Evolutionary conservation across 2,113 vertebrate species (phyloP).

Genomic region (Pimephales promelas): DNA sequence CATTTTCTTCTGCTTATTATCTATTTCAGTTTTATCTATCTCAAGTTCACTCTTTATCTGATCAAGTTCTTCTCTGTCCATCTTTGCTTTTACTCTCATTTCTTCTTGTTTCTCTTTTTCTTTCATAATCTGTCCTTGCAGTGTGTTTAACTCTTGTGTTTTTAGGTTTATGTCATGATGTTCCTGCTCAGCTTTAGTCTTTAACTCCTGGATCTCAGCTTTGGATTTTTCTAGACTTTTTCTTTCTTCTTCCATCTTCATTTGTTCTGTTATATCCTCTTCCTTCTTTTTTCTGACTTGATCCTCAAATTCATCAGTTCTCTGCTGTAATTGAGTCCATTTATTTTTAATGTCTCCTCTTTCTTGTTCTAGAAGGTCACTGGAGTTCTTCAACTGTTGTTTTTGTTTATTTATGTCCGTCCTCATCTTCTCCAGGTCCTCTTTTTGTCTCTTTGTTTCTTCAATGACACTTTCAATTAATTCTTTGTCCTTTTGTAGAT

Average conservation of each 20-base stretch:
- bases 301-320: background rate
- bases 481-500: background rate
- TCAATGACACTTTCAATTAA: background rate
- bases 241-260: background rate
- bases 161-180: constrained; percentile 2
- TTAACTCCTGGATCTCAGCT: background rate
- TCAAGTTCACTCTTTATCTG: background rate
- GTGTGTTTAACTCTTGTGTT: background rate
- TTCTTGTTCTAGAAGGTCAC: background rate
- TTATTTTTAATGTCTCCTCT: background rate
- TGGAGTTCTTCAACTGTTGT: background rate
- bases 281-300: background rate
- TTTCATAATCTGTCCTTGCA: background rate
- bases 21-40: background rate
- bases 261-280: background rate
- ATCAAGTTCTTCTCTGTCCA: constrained; percentile 41
- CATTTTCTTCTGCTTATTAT: background rate
- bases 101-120: background rate
- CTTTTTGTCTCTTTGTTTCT: background rate
- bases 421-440: background rate
- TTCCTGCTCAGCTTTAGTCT: background rate
- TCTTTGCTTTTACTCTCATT: background rate
- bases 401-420: background rate
- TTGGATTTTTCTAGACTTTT: background rate
- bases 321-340: background rate